Evolutionary conservation across 2,888 invertebrate genomes (phyloP).

Genomic region (Hirtodrosophila alboralis): DNA sequence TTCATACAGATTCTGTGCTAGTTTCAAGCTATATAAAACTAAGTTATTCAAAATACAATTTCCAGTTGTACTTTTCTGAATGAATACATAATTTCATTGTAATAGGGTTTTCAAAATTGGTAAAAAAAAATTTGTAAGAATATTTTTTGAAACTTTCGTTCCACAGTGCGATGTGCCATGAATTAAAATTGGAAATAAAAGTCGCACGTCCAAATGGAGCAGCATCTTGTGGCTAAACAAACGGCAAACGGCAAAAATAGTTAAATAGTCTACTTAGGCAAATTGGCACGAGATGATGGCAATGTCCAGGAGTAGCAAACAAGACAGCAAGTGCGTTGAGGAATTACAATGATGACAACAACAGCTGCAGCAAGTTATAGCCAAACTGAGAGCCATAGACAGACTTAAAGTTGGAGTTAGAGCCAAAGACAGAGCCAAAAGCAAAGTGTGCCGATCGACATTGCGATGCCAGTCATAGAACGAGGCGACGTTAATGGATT

Average conservation of each 20-base stretch:
- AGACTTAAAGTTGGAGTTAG: background rate
- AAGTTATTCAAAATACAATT: no score
- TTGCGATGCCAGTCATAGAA: constrained; percentile 76
- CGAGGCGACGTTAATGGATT: constrained; percentile 75
- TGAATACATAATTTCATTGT: no score
- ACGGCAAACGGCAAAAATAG: constrained; percentile 65
- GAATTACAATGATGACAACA: constrained; percentile 71
- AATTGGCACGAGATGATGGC: constrained; percentile 63
- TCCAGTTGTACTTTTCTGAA: no score
- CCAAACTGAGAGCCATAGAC: background rate
- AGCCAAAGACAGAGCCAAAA: constrained; percentile 3
- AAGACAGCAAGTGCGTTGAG: constrained; percentile 56
- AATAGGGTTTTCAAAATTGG: no score
- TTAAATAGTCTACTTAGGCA: constrained; percentile 76
- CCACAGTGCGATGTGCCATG: constrained; percentile 49
- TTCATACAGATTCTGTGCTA: no score
- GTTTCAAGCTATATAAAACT: no score
- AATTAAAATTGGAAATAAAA: constrained; percentile 57
- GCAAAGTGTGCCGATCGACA: constrained; percentile 61
- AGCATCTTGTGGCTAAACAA: constrained; percentile 51
- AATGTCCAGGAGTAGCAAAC: constrained; percentile 30
- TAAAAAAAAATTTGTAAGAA: no score
- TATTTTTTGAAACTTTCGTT: background rate
- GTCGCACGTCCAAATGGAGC: constrained; percentile 66
- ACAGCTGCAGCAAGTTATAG: constrained; percentile 4